Base-by-base conservation (phyloP, 2,888 invertebrate genomes). In the Gortyna flavago region DNA sequence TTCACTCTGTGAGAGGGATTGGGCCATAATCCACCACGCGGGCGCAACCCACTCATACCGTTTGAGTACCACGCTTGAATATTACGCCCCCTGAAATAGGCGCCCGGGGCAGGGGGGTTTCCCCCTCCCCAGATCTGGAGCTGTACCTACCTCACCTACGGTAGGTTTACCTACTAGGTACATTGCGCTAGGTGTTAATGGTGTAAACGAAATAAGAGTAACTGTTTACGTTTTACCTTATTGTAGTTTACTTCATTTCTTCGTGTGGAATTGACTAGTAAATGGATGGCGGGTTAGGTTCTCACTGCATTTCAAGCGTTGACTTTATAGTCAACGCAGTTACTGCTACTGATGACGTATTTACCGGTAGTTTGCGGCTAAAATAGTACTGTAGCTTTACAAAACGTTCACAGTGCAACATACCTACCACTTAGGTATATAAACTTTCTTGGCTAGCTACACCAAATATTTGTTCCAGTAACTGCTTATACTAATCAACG, bases 361-460 rank as follows among this genome's bases (percentile, higher is more conserved):
- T 21, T 35, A 21, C 41, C 41, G n/a, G 38, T 35, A 35, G 51
- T 51, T 81, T 64, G 51, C 35, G 38, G 62, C 62, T 51, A 83
- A 70, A 77, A 70, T 75, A 75, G 65, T 75, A 57, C 59, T 64
- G 16, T 29, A 72, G n/a, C 13, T 51, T 29, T n/a, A 38, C 38
- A 59, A 44, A 71, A 44, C 32, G 41, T 48, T 54, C 70, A 62
- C 35, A 68, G 35, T 32, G 54, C 38, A 69, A 67, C 51, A 51
- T 54, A 62, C 35, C 29, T 16, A 64, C 38, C 51, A 66, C 68
- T 62, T 83, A n/a, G n/a, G n/a, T n/a, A 75, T 70, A 48, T 86
- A 86, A 72, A 86, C 41, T 81, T 81, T 85, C 57, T 78, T 86
- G 79, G 72, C 78, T 72, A 41, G 41, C 57, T 61, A 44, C 78